Conservation (phyloP, 2,888 invertebrate species). For the Aproaerema taeniolella region DNA sequence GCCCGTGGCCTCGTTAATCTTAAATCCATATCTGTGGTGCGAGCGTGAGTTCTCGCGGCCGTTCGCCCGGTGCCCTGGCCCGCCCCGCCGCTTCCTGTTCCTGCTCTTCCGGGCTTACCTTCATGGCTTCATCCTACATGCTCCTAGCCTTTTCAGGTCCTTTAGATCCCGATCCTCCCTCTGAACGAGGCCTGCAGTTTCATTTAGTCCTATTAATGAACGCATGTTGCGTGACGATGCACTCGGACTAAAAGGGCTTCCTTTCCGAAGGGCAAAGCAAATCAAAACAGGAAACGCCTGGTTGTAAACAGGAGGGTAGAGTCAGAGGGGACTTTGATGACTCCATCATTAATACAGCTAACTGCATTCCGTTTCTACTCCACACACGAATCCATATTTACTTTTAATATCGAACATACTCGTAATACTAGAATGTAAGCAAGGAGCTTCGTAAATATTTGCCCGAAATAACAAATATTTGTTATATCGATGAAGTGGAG, state of each 20-base stretch:
- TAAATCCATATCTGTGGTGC: conserved; percentile 64
- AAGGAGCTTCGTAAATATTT: neutral
- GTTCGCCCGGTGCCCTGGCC: conserved; percentile 29
- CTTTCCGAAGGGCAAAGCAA: conserved; percentile 1
- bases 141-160: no score
- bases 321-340: no score
- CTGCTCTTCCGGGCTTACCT: conserved; percentile 1
- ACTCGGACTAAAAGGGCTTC: conserved; percentile 11
- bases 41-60: conserved; percentile 28
- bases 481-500: neutral
- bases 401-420: neutral
- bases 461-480: neutral
- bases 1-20: conserved; percentile 68
- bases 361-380: no score
- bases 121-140: neutral
- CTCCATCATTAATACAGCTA: no score
- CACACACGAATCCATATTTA: no score
- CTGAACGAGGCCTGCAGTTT: no score
- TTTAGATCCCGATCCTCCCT: no score
- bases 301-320: conserved; percentile 5
- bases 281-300: conserved; percentile 10
- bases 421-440: no score
- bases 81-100: conserved; percentile 23
- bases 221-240: conserved; percentile 10
- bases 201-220: conserved; percentile 18